Base-by-base conservation (phyloP, 30 jellyfish, hydroid and myxozoan genomes). In the Aurelia aurita complex sp. Pacific region DNA sequence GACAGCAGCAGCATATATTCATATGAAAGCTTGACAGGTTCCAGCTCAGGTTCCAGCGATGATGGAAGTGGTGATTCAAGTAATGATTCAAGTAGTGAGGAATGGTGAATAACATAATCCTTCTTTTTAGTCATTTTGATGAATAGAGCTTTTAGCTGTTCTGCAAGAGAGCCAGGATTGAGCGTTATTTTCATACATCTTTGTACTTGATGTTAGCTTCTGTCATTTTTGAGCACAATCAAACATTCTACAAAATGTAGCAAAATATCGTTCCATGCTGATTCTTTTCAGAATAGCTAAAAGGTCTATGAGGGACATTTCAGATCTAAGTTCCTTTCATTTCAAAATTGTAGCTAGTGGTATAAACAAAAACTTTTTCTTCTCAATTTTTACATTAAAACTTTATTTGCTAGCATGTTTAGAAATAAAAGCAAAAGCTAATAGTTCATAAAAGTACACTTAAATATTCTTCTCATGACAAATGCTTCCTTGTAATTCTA, bases 11-110 rank as follows among this genome's bases (percentile, higher is more conserved):
- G 73, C 29, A 40, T 40, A 63, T 16, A 40, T 40, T 63, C 29
- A 63, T 34, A 63, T 63, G n/a, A 34, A 34, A 63, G 73, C 29
- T 34, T 16, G n/a, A 15, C 29, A 23, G 29, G 29, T 63, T 34
- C 38, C n/a, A 63, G 73, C 73, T 16, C 38, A 16, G 73, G 29
- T 63, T 63, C 67, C 67, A 55, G 67, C 17, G 67, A 55, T 63
- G 73, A 63, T 63, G 73, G 73, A 63, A 63, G 73, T 40, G 29
- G 29, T 23, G 29, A 23, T 23, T 23, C 29, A 23, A 63, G 73
- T 23, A 23, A 23, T 63, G 73, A 63, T 63, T 63, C 73, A 63
- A 63, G 73, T 63, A 63, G 38, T 63, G 73, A 63, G n/a, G 29
- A 63, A 63, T 63, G 73, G 29, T 23, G 29, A 23, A 23, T 23